phyloP scores from a whole-genome alignment of 2,797 vertebrate species.

The Melanotaenia maccullochi region DNA sequence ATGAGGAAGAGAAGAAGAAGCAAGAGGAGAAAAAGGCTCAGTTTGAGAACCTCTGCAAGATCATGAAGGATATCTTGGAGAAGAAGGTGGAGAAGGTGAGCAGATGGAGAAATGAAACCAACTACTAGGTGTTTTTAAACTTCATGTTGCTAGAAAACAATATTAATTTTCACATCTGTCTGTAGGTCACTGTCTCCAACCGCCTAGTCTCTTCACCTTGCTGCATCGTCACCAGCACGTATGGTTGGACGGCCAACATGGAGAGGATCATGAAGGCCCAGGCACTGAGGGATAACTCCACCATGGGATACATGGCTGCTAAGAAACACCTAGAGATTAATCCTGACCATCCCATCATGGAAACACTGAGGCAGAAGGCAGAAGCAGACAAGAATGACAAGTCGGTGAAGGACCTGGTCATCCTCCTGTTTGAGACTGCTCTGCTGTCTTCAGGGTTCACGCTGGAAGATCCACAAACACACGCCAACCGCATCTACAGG shows the following conservation, averaged over 20 bases:
- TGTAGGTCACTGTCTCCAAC: conserved; percentile 89
- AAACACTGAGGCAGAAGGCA: conserved; percentile 93
- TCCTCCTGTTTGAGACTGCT: conserved; percentile 91
- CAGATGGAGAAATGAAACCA: not conserved
- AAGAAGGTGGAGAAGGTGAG: conserved; percentile 96
- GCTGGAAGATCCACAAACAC: conserved; percentile 94
- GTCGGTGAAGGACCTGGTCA: conserved; percentile 96
- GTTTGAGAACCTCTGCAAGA: conserved; percentile 94
- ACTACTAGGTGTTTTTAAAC: not conserved
- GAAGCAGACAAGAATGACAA: conserved; percentile 98
- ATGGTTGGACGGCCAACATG: conserved; percentile 98
- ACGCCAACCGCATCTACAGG: conserved; percentile 95
- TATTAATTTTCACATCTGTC: conserved; percentile 5
- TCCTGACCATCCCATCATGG: conserved; percentile 91
- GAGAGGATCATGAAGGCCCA: conserved; percentile 99
- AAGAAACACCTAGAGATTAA: conserved; percentile 98
- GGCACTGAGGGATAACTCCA: conserved; percentile 93
- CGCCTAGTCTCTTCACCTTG: conserved; percentile 93
- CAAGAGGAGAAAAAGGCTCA: conserved; percentile 90
- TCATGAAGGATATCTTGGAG: conserved; percentile 95
- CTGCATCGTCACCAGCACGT: conserved; percentile 94
- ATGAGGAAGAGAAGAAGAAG: conserved; percentile 94
- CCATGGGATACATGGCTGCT: conserved; percentile 98
- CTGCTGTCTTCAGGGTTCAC: conserved; percentile 95
- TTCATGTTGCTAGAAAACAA: not conserved